Evolutionary conservation across 1,140 invertebrate species (phyloP), one percentile per base, ranked within the genome.

Genomic region (Amphibalanus amphitrite): DNA sequence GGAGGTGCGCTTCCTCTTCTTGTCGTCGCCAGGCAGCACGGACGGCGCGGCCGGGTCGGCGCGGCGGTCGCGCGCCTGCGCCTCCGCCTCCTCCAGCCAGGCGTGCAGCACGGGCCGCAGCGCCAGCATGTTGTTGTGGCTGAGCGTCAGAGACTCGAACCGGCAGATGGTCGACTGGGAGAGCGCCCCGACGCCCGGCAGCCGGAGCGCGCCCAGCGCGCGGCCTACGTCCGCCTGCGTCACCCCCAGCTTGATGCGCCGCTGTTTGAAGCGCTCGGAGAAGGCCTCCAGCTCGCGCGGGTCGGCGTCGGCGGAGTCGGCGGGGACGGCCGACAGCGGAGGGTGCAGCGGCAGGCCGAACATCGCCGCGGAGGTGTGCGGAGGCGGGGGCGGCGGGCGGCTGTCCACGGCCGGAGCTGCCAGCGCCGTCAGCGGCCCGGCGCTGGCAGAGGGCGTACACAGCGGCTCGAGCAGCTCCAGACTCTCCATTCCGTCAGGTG

Each of bases 111-210:
- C 97, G 1, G 97, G 97, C 80, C 98, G 99, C n/a, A 99, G 83
- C 0, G 97, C 97, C 76, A 99, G 96, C 97, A 99, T 99, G 80
- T 99, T 99, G 84, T 99, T 99, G 82, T 99, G 97, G 71, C 93
- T 96, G 8, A 99, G 84, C 0, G 97, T 99, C 29, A 99, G 83
- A 28, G 93, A 97, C 81, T 99, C 97, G 82, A 99, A 99, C 73
- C 96, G 78, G 81, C 94, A 97, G 79, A 99, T 99, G 73, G 97
- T 99, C 78, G 92, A 96, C 81, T 99, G 97, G 29, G 93, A 97
- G 0, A 99, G 86, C 0, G 95, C 95, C 0, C 97, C 97, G 0
- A 99, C 97, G n/a, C 97, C 97, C 1, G 97, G 96, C 72, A 99
- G 84, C 82, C 98, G 98, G 20, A 99, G 86, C 82, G 98, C 98